Base-by-base conservation (phyloP, 1,140 invertebrate species). In the Drosophila jambulina region DNA sequence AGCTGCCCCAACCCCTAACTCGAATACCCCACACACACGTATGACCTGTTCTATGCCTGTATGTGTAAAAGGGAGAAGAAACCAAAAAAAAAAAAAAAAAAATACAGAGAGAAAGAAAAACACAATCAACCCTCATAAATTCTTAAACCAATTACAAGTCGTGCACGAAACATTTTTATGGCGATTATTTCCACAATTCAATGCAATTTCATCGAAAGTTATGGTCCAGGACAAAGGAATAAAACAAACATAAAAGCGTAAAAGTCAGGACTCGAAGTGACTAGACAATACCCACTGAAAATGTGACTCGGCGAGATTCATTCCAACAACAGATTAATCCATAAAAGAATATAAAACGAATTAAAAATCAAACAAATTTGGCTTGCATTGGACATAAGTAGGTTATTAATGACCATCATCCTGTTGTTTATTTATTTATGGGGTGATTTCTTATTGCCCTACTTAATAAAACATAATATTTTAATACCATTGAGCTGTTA, bases 171-270 rank as follows among this genome's bases (percentile, higher is more conserved):
- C 75, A 78, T 78, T 78, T 78, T 78, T 78, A 78, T 78, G 75
- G 75, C 75, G 75, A 78, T 78, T 78, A 78, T 78, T 78, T 78
- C 59, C 75, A 78, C 75, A 78, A 78, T 78, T 78, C 75, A 78
- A 78, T 78, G 75, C 75, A 78, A 78, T 78, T 78, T 68, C 62
- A 49, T 69, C 54, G 43, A 78, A 70, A 78, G 75, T 78, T 77
- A 78, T 70, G 63, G 63, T 62, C 54, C 72, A 76, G 75, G 23
- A 78, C 65, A 70, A 78, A 45, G 42, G 58, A 78, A 78, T 56
- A 62, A 78, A 70, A 46, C 62, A 56, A 68, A 77, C 62, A 49
- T 43, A 60, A 70, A 69, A 49, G 46, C 23, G 21, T 38, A 21
- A 62, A 62, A 68, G 56, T 60, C 51, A 57, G 32, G 74, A 49